Conservation (phyloP, 2,113 vertebrate genomes). For the Beaufortia kweichowensis region DNA sequence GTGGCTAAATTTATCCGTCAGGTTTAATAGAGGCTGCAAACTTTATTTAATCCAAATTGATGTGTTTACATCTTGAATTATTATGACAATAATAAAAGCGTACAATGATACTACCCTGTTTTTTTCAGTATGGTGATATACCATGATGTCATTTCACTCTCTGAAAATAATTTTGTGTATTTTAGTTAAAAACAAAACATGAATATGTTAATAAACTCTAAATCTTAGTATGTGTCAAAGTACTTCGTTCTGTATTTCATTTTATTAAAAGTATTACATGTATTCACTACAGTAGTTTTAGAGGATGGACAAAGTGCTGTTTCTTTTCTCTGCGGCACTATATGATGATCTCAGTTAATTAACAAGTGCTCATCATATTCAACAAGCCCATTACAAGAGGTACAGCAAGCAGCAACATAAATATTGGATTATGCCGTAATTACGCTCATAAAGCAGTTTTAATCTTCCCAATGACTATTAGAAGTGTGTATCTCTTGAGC, state of each 20-base stretch:
- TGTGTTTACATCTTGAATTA: not conserved
- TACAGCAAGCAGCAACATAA: conserved; percentile 43
- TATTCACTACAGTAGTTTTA: too few relatives aligned
- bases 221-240: too few relatives aligned
- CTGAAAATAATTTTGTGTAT: too few relatives aligned
- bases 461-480: conserved; percentile 18
- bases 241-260: too few relatives aligned
- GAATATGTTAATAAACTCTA: too few relatives aligned
- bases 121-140: too few relatives aligned
- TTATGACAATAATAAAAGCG: not conserved
- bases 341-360: conserved; percentile 30
- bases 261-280: too few relatives aligned
- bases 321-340: not conserved
- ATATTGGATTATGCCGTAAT: conserved; percentile 52
- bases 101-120: not conserved
- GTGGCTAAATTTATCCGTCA: conserved; percentile 25
- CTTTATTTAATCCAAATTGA: not conserved
- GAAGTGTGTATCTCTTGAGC: conserved; percentile 2
- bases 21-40: conserved; percentile 28
- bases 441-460: conserved; percentile 39
- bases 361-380: conserved; percentile 47
- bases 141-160: too few relatives aligned
- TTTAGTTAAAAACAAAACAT: too few relatives aligned
- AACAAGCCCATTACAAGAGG: conserved; percentile 40
- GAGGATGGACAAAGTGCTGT: not conserved